Conservation (phyloP, 2,797 vertebrate genomes). For the Takifugu rubripes region DNA sequence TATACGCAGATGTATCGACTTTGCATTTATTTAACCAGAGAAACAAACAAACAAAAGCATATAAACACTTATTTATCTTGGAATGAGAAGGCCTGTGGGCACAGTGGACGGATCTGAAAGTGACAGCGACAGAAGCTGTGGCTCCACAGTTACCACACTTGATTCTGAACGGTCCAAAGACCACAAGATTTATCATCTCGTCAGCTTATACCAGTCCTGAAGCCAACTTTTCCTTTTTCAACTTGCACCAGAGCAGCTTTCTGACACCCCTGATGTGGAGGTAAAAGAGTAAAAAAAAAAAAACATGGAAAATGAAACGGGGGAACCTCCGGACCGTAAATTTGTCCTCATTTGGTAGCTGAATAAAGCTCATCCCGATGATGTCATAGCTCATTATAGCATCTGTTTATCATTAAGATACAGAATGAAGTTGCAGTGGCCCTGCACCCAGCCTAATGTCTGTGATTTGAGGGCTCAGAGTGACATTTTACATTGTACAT, state of each 20-base stretch:
- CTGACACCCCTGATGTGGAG: neutral
- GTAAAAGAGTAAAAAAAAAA: neutral
- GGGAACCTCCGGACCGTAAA: too few species aligned
- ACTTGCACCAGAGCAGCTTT: too few species aligned
- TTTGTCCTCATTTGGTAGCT: neutral
- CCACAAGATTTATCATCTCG: neutral
- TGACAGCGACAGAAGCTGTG: too few species aligned
- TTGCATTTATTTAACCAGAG: too few species aligned
- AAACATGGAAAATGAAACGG: neutral
- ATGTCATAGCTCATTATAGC: constrained; percentile 22
- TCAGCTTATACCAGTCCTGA: neutral
- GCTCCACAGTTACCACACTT: neutral
- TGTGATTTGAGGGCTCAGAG: constrained; percentile 42
- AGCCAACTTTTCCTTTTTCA: neutral
- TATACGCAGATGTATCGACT: too few species aligned
- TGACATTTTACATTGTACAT: constrained; percentile 24
- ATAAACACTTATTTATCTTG: too few species aligned
- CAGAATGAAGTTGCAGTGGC: constrained; percentile 28
- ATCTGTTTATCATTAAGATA: constrained; percentile 29
- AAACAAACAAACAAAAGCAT: too few species aligned
- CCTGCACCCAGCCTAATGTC: constrained; percentile 14
- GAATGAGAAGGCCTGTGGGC: too few species aligned
- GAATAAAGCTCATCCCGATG: constrained; percentile 1
- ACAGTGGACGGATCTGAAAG: too few species aligned
- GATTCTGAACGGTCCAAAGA: neutral